Evolutionary conservation across 2,113 vertebrate species (phyloP).

Genomic region (Scatophagus argus): DNA sequence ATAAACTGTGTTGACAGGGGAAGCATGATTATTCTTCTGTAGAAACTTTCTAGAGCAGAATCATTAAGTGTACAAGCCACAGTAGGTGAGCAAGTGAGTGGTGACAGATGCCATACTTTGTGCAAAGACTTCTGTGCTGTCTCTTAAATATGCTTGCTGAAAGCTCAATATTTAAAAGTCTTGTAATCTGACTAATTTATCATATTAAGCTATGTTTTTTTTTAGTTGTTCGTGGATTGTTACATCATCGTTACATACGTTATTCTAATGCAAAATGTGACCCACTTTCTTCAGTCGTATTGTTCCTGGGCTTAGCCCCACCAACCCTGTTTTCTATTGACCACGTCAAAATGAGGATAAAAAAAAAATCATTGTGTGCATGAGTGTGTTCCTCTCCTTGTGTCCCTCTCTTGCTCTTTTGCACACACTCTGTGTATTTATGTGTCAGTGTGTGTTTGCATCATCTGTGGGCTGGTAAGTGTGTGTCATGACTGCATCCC

Average conservation of each 20-base stretch:
- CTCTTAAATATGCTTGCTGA: not conserved
- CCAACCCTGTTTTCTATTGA: conserved; percentile 71
- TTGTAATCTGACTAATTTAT: conserved; percentile 34
- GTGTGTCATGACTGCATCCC: conserved; percentile 76
- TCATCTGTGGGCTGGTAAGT: conserved; percentile 69
- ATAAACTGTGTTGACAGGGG: conserved; percentile 42
- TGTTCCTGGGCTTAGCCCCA: conserved; percentile 74
- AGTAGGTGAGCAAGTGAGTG: not conserved
- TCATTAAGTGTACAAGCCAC: conserved; percentile 27
- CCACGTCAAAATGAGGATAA: conserved; percentile 60
- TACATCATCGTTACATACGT: conserved; percentile 76
- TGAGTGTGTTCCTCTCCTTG: conserved; percentile 57
- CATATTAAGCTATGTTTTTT: conserved; percentile 26
- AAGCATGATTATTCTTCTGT: conserved; percentile 26
- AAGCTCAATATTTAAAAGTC: conserved; percentile 10
- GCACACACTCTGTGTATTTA: conserved; percentile 69
- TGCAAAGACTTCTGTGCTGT: not conserved
- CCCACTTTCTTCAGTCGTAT: conserved; percentile 75
- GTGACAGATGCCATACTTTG: not conserved
- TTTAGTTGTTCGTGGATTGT: conserved; percentile 46
- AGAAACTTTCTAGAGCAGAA: conserved; percentile 31
- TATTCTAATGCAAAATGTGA: conserved; percentile 82
- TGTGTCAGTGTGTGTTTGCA: conserved; percentile 75
- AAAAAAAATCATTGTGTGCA: conserved; percentile 58
- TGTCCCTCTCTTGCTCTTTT: conserved; percentile 57